Base-by-base conservation (phyloP, 2,113 vertebrate genomes). In the Brachypteracias leptosomus region DNA sequence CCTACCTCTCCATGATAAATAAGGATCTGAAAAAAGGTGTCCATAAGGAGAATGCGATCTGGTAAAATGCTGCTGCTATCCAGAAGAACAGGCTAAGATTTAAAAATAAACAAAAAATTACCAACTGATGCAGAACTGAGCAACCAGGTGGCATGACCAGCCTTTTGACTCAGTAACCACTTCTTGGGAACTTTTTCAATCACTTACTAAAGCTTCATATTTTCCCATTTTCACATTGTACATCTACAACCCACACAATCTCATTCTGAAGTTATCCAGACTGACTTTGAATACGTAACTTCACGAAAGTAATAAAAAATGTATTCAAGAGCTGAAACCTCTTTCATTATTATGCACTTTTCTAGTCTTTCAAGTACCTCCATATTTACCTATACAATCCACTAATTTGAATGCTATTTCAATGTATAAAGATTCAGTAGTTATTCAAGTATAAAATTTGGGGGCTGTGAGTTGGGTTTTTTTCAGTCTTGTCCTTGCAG, bases 41-140 rank as follows among this genome's bases (percentile, higher is more conserved):
- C 99, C 99, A 99, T 99, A 55, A 99, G 98, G 55, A 99, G 98
- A 97, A 99, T 99, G 15, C 99, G 98, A 96, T 99, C 99, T 40
- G 99, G 99, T 83, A 99, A 98, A 96, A 99, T 99, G 96, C 99
- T 99, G 98, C 99, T 99, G 97, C 99, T 99, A 93, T 99, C 99
- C 86, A 99, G 97, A 91, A 99, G 98, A 84, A 99, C 99, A 5
- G 99, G 99, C 99, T 99, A 89, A 61, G 38, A 68, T 82, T 89
- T 26, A 95, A 89, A 94, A 91, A 83, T 31, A 77, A 49, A 77
- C 65, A 1, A 1, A 77, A 55, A 62, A 47, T 93, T 55, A 94
- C 25, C 28, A 88, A 40, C 16, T 36, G 36, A 70, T 59, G 57
- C 11, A 90, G 85, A 96, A 95, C 0, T 75, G 40, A 95, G 36